These are phyloP conservation scores for Cyphomyrus discorhynchus DNA, from an alignment of 2,113 vertebrate genomes.

Conservation along the genomic window DNA sequence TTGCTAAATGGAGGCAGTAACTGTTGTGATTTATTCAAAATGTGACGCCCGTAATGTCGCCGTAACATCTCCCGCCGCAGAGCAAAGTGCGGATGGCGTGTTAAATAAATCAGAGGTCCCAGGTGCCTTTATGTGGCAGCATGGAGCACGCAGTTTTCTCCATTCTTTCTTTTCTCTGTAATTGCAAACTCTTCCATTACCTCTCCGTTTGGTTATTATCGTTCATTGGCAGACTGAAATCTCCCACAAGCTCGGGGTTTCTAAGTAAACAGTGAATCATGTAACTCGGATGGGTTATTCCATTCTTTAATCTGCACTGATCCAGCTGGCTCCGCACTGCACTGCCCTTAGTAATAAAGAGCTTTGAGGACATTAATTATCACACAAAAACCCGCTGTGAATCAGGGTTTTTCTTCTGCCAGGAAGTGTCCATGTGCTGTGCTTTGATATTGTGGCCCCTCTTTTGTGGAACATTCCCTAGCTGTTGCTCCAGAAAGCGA, in stretches of 20 bases:
- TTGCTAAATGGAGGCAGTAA: slow-evolving; percentile 43
- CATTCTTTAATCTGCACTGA: slow-evolving; percentile 3
- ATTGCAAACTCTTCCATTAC: slow-evolving; percentile 34
- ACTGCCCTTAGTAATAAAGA: slow-evolving; percentile 28
- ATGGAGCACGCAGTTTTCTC: slow-evolving; percentile 22
- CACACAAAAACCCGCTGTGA: neutral
- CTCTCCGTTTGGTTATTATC: slow-evolving; percentile 27
- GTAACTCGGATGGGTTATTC: slow-evolving; percentile 3
- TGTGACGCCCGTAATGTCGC: slow-evolving; percentile 41
- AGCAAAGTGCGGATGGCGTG: slow-evolving; percentile 19
- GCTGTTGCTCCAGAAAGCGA: neutral
- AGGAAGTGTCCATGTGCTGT: slow-evolving; percentile 32
- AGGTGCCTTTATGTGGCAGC: slow-evolving; percentile 18
- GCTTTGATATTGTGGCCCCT: neutral
- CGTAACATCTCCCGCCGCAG: slow-evolving; percentile 35
- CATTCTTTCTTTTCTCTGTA: slow-evolving; percentile 27
- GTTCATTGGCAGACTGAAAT: slow-evolving; percentile 1
- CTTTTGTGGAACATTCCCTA: neutral
- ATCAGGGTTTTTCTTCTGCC: slow-evolving; percentile 4
- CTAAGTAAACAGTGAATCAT: neutral
- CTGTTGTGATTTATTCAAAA: slow-evolving; percentile 44
- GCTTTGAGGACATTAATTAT: neutral
- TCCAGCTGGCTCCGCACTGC: neutral
- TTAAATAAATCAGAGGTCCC: slow-evolving; percentile 41
- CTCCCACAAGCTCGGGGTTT: neutral